Evolutionary conservation across 2,888 invertebrate species (phyloP), one percentile per base, ranked within the genome.

Genomic region (Polyploca ridens): DNA sequence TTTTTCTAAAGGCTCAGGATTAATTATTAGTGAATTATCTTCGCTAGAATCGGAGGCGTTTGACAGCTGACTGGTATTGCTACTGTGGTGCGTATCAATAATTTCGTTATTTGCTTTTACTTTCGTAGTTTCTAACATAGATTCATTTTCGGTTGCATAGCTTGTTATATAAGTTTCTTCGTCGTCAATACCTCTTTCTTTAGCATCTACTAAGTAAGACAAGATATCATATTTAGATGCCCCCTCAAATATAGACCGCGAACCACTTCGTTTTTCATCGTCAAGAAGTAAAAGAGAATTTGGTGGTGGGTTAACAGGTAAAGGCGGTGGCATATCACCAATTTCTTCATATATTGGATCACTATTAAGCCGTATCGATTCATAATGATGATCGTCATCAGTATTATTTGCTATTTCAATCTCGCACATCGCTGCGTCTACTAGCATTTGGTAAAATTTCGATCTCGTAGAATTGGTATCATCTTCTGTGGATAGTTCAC

Each of bases 161-260:
- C 90, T 95, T 74, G 95, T 96, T 35, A 96, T 95, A 74, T 96
- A 96, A n/a, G 95, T 94, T 83, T 96, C 96, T 89, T 96, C 96
- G 65, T 96, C 94, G 74, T 95, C 95, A 65, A 96, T 95, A 6
- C 96, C 96, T 70, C 96, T 94, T 87, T 97, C 97, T 90, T 97
- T 97, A 68, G 98, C 97, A 86, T 98, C 98, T 68, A 98, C 98
- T 71, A 98, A 94, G 83, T 98, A 98, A 68, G 97, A 98, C 63
- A 98, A 94, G 78, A 98, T 97, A 81, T 98, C 98, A 80, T 98
- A 98, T 86, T 98, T 98, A 14, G 98, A 97, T 66, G 97, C 97
- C 63, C 97, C 96, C 90, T 97, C 96, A 90, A 97, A 97, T 82
- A 96, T 96, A 62, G 96, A 96, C 72, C 95, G 95, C 62, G 95